A percentile compares a stretch with the other conserved stretches of the same genome.
These are phyloP conservation scores for Nothobranchius furzeri DNA, from an alignment of 2,113 vertebrate species.

Conservation along the genomic window DNA sequence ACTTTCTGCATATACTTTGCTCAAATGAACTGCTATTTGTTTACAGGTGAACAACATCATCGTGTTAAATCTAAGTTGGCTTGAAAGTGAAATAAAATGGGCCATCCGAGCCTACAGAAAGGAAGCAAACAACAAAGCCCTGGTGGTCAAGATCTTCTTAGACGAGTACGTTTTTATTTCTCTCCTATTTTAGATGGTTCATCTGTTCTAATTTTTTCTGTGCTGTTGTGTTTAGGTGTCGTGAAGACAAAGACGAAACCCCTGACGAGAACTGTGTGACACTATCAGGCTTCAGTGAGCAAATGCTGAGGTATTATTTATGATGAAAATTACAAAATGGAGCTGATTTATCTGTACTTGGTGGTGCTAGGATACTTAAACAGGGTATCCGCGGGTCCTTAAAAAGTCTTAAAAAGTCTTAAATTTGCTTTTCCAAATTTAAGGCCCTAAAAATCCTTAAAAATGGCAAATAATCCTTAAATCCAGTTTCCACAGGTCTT, in stretches of 20 bases:
- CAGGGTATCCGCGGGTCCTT: too few relatives aligned
- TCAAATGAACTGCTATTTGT: not conserved
- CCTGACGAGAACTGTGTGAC: slow-evolving; percentile 55
- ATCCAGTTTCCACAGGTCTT: too few relatives aligned
- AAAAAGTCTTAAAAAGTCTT: too few relatives aligned
- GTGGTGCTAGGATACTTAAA: too few relatives aligned
- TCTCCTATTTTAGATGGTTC: not conserved
- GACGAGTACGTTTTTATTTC: not conserved
- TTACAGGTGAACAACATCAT: slow-evolving; percentile 84
- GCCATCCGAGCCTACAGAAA: slow-evolving; percentile 64
- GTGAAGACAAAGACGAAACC: rapidly evolving
- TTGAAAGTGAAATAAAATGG: rapidly evolving
- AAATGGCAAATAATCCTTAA: too few relatives aligned
- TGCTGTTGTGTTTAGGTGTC: not conserved
- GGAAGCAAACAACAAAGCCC: slow-evolving; percentile 66
- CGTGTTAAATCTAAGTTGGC: rapidly evolving
- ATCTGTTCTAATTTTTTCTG: not conserved
- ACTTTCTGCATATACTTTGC: too few relatives aligned
- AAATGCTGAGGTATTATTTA: slow-evolving; percentile 78
- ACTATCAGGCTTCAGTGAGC: slow-evolving; percentile 80
- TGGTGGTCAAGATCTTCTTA: slow-evolving; percentile 71
- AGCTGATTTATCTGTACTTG: too few relatives aligned
- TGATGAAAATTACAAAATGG: not conserved
- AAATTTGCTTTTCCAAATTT: too few relatives aligned
- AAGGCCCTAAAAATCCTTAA: too few relatives aligned